These are phyloP conservation scores for Quiscalus mexicanus DNA, from an alignment of 2,113 vertebrate genomes.

Conservation along the genomic window DNA sequence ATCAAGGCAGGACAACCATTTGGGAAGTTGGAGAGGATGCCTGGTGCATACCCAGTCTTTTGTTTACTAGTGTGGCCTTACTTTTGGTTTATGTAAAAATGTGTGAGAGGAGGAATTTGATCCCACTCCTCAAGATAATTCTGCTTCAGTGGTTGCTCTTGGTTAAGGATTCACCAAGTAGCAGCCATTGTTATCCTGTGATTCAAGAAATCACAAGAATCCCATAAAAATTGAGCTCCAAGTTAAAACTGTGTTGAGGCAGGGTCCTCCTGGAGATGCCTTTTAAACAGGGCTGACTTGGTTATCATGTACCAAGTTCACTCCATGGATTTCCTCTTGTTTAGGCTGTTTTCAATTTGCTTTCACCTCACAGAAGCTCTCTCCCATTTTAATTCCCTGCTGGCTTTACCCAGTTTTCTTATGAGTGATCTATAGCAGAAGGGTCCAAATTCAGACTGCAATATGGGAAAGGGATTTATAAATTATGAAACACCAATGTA, in stretches of 20 bases:
- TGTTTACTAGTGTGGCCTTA: not conserved
- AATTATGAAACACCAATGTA: slow-evolving; percentile 55
- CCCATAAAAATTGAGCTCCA: not conserved
- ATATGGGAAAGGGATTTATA: slow-evolving; percentile 33
- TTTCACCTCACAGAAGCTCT: slow-evolving; percentile 46
- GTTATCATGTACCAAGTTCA: not conserved
- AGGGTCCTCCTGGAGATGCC: not conserved
- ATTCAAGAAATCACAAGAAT: not conserved
- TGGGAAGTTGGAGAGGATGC: not conserved
- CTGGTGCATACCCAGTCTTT: not conserved
- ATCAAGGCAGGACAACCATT: not conserved
- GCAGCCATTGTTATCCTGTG: not conserved
- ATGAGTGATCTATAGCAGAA: slow-evolving; percentile 41
- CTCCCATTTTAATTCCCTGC: slow-evolving; percentile 31
- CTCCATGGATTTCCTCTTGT: not conserved
- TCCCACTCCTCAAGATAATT: not conserved
- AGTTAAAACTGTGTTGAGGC: not conserved
- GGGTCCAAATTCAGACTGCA: slow-evolving; percentile 22
- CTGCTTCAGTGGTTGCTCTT: not conserved
- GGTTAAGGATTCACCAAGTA: not conserved
- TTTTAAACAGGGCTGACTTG: not conserved
- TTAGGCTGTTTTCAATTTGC: not conserved
- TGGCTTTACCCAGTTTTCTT: slow-evolving; percentile 39
- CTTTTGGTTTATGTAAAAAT: not conserved
- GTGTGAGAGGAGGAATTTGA: not conserved